Evolutionary conservation across 2,797 vertebrate species (phyloP).

Genomic region (Neosalanx taihuensis): DNA sequence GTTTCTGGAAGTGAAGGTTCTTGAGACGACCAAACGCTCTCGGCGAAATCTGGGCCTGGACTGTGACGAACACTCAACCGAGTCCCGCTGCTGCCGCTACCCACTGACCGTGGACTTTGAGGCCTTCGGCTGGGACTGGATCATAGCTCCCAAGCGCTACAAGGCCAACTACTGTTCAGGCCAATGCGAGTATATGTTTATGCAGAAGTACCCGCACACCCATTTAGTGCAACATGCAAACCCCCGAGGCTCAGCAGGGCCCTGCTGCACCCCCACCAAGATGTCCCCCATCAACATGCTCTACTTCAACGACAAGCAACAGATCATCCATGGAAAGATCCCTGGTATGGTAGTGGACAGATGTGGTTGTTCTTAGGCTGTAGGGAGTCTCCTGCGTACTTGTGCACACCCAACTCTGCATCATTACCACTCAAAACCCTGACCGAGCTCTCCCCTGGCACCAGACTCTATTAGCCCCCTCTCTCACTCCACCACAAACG

Average conservation of each 20-base stretch:
- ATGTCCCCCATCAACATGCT: slow-evolving; percentile 99
- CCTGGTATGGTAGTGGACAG: slow-evolving; percentile 98
- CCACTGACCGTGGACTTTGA: slow-evolving; percentile 98
- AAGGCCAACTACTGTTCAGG: slow-evolving; percentile 99
- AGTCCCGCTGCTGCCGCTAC: slow-evolving; percentile 97
- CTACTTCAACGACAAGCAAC: slow-evolving; percentile 99
- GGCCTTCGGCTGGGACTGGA: slow-evolving; percentile 99
- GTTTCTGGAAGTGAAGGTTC: slow-evolving; percentile 97
- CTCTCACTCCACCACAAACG: slow-evolving; percentile 57
- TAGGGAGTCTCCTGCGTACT: slow-evolving; percentile 37
- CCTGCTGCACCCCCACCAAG: slow-evolving; percentile 98
- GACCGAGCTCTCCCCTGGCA: slow-evolving; percentile 63
- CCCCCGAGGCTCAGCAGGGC: slow-evolving; percentile 92
- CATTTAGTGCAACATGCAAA: slow-evolving; percentile 97
- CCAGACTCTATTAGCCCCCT: slow-evolving; percentile 47
- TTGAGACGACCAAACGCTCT: slow-evolving; percentile 94
- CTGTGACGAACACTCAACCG: slow-evolving; percentile 95
- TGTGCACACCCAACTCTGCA: slow-evolving; percentile 57
- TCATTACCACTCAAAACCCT: slow-evolving; percentile 68
- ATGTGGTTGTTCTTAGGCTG: slow-evolving; percentile 91
- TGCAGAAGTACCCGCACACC: slow-evolving; percentile 99
- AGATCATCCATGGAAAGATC: slow-evolving; percentile 99
- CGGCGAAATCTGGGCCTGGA: slow-evolving; percentile 94
- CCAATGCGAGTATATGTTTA: slow-evolving; percentile 99
- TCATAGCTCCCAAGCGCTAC: slow-evolving; percentile 97